Evolutionary conservation across 2,888 invertebrate genomes (phyloP).

Genomic region (Eustalomyia histrio): DNA sequence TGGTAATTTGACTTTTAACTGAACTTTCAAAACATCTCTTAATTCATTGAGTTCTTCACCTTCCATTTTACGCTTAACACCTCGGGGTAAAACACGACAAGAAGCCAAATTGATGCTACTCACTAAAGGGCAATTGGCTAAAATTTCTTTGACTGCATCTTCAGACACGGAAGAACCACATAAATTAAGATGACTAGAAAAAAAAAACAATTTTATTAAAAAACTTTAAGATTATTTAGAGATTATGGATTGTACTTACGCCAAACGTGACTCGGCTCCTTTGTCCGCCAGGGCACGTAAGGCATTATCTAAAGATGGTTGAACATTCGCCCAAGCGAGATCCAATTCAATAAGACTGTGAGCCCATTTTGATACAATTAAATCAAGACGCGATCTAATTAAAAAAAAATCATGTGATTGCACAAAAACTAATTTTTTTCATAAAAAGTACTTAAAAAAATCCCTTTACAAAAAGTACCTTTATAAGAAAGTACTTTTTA

Average conservation of each 20-base stretch:
- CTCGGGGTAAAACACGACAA: conserved; percentile 92
- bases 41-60: conserved; percentile 83
- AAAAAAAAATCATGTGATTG: too few relatives aligned
- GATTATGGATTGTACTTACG: conserved; percentile 79
- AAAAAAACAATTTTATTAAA: conserved; percentile 27
- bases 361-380: conserved; percentile 92
- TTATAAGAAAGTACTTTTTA: too few relatives aligned
- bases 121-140: conserved; percentile 86
- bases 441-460: too few relatives aligned
- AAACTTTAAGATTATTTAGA: neutral
- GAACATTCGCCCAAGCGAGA: conserved; percentile 91
- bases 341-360: conserved; percentile 92
- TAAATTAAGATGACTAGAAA: conserved; percentile 86
- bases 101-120: conserved; percentile 90
- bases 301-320: conserved; percentile 87
- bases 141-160: conserved; percentile 88
- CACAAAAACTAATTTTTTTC: too few relatives aligned
- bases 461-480: too few relatives aligned
- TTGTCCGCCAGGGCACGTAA: conserved; percentile 87
- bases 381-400: conserved; percentile 86
- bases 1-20: conserved; percentile 75
- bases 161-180: conserved; percentile 91
- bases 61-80: conserved; percentile 90
- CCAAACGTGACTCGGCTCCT: conserved; percentile 84
- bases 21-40: conserved; percentile 82